Evolutionary conservation across 2,888 invertebrate species (phyloP), one percentile per base, ranked within the genome.

Genomic region (Sclerodermus sp.): DNA sequence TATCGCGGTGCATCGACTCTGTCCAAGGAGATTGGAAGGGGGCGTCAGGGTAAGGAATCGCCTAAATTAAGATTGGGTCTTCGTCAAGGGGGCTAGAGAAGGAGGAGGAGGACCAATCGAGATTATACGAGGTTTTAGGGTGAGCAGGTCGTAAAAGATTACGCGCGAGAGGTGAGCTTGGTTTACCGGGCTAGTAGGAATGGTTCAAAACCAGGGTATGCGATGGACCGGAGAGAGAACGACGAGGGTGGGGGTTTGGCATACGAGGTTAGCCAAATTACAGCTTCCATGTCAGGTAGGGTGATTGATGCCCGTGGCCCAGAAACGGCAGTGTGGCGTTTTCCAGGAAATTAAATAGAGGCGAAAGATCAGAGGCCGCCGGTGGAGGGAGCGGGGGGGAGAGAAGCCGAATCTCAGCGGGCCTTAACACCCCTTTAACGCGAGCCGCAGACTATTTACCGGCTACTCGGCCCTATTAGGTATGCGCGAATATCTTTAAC

Each of bases 221-320:
- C 53, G 64, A 63, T 66, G 58, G 66, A 49, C 57, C 54, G 45
- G 38, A 52, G 47, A 51, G 53, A 58, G 51, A 55, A 45, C 51
- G 52, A 47, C 54, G 41, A 55, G 49, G 52, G 54, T 44, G 51
- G 58, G 47, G 44, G 51, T 51, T 45, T 47, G 8, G 8, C 23
- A 59, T 56, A 58, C 45, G 53, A 64, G 71, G 69, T 75, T 73
- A 73, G 74, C 74, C 73, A 76, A 76, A 76, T 76, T 77, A 77
- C 76, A 76, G 76, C 76, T 71, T 75, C 73, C 72, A 68, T 68
- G 76, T 76, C 76, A 76, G 76, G 60, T 56, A 58, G 61, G 65
- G 67, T 76, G 76, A 76, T 76, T 76, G 76, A 76, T 76, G 75
- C 57, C 61, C 56, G 51, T 51, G 53, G 61, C 53, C 56, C 57